phyloP scores from a whole-genome alignment of 1,140 invertebrate species.

The Frieseomelitta varia region DNA sequence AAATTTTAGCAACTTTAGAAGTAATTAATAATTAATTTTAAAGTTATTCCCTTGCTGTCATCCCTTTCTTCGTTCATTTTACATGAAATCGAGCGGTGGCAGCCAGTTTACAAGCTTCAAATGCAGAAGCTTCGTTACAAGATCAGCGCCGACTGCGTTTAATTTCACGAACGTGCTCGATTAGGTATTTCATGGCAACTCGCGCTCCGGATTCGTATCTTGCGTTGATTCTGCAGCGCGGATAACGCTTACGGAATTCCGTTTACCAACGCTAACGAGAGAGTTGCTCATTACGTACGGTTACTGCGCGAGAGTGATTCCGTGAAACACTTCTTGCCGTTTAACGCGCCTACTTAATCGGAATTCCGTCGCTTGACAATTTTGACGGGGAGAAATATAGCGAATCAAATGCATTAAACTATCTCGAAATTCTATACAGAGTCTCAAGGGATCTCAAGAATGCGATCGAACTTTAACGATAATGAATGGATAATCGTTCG shows the following conservation, averaged over 20 bases:
- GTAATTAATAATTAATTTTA: too few species aligned
- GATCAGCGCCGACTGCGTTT: conserved; percentile 33
- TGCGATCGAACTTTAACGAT: too few species aligned
- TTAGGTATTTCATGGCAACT: conserved; percentile 44
- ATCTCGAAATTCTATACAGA: too few species aligned
- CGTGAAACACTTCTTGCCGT: conserved; percentile 38
- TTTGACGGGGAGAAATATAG: neutral
- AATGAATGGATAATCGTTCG: too few species aligned
- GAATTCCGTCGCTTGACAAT: conserved; percentile 27
- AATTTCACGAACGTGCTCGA: conserved; percentile 62
- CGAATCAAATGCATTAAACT: neutral
- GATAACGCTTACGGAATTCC: conserved; percentile 31
- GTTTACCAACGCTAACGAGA: conserved; percentile 59
- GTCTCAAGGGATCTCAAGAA: too few species aligned
- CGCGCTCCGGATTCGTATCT: neutral
- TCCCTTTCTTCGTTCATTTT: neutral
- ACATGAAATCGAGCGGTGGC: neutral
- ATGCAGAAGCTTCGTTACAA: neutral
- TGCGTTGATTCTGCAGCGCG: conserved; percentile 6
- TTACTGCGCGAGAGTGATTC: conserved; percentile 34
- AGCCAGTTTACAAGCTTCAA: conserved; percentile 5
- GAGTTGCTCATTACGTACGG: conserved; percentile 49
- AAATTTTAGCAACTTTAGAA: too few species aligned
- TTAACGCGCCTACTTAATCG: conserved; percentile 35
- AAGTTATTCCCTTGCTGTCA: too few species aligned